These are phyloP conservation scores for Diacarnus erythraeanus DNA, from an alignment of 37 sponge, comb jelly and placozoan genomes.

Conservation along the genomic window DNA sequence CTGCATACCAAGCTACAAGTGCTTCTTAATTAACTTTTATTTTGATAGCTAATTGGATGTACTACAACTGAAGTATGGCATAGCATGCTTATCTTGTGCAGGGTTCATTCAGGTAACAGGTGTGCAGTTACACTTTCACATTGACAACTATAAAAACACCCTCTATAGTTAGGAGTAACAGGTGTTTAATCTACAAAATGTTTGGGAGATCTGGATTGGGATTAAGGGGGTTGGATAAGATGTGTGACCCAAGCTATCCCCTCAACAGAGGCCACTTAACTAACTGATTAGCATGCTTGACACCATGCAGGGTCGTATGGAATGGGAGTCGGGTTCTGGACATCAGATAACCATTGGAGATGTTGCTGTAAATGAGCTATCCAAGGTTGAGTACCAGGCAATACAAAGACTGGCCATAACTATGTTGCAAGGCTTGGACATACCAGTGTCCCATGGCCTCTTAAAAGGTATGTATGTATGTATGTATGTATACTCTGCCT, in stretches of 20 bases:
- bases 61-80: too few species aligned
- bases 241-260: background rate
- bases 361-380: constrained; percentile 48
- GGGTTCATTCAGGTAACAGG: too few species aligned
- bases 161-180: background rate
- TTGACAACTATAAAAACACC: background rate
- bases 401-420: constrained; percentile 62
- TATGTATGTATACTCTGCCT: background rate
- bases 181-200: too few species aligned
- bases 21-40: background rate
- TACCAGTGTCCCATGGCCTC: constrained; percentile 48
- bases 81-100: too few species aligned
- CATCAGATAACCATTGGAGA: constrained; percentile 45
- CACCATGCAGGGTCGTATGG: constrained; percentile 15
- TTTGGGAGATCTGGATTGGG: too few species aligned
- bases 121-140: background rate
- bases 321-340: constrained; percentile 62
- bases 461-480: constrained; percentile 35
- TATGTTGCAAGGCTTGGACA: constrained; percentile 51
- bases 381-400: constrained; percentile 48
- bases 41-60: too few species aligned
- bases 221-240: too few species aligned
- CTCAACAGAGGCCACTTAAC: background rate
- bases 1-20: background rate
- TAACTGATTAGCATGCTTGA: background rate